Evolutionary conservation across 2,888 invertebrate genomes (phyloP).

Genomic region (Timema podura): DNA sequence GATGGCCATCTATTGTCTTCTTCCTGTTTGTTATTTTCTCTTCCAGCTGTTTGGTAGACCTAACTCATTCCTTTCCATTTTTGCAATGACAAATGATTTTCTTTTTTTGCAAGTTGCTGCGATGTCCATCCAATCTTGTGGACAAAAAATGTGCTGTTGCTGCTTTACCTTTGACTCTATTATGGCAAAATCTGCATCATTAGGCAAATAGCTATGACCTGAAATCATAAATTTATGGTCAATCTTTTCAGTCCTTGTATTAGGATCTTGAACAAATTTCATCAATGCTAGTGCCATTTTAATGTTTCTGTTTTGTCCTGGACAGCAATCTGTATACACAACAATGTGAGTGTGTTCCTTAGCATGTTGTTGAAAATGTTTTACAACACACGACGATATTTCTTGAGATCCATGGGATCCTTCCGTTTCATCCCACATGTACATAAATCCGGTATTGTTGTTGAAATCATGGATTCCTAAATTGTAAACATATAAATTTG

Average conservation of each 20-base stretch:
- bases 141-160: too few relatives aligned
- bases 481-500: background rate
- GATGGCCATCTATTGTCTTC: background rate
- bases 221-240: too few relatives aligned
- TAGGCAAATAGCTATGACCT: too few relatives aligned
- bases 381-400: background rate
- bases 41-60: background rate
- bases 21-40: background rate
- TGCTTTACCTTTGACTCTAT: too few relatives aligned
- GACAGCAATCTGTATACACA: too few relatives aligned
- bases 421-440: slow-evolving; percentile 10
- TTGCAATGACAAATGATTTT: background rate
- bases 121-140: background rate
- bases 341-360: background rate
- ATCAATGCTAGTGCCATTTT: too few relatives aligned
- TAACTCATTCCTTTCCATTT: background rate
- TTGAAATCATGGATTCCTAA: slow-evolving; percentile 3
- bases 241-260: too few relatives aligned
- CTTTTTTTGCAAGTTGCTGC: background rate
- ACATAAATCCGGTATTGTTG: background rate
- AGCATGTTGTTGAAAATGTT: background rate
- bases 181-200: too few relatives aligned
- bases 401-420: background rate
- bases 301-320: too few relatives aligned
- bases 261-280: too few relatives aligned